Evolutionary conservation across 2,113 vertebrate species (phyloP).

Genomic region (Prolemur simus): DNA sequence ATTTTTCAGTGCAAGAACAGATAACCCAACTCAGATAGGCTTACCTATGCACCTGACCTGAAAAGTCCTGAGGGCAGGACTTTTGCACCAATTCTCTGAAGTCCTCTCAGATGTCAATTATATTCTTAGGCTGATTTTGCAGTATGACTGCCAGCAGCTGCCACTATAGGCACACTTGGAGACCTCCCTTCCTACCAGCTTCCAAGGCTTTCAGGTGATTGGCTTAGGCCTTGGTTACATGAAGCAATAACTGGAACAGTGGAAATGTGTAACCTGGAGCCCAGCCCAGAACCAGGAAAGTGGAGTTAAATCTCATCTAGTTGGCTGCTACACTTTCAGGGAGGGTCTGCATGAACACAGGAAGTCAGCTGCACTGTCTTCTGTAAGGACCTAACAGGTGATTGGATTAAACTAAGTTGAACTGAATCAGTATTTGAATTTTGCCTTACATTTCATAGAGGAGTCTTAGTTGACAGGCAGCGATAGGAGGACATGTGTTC

Average conservation of each 20-base stretch:
- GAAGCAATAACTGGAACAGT: not conserved
- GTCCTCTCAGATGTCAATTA: not conserved
- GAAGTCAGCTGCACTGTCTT: not conserved
- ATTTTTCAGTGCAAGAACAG: not conserved
- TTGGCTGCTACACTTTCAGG: not conserved
- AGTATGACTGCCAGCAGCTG: not conserved
- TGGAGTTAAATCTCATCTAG: not conserved
- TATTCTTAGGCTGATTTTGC: not conserved
- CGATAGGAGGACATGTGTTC: not conserved
- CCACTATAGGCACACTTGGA: not conserved
- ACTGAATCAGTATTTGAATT: not conserved
- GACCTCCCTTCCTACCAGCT: not conserved
- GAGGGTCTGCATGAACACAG: not conserved
- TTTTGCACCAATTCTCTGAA: not conserved
- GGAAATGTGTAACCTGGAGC: not conserved
- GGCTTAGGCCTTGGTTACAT: constrained; percentile 2
- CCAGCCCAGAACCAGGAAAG: not conserved
- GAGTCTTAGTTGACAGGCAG: not conserved
- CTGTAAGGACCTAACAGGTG: not conserved
- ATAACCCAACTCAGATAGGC: not conserved
- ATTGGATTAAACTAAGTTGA: not conserved
- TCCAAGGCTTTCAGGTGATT: not conserved
- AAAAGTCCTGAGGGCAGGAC: not conserved
- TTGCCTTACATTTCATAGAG: not conserved
- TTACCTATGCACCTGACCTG: not conserved